Evolutionary conservation across 2,113 vertebrate species (phyloP).

Genomic region (Xenotilapia caudafasciata): DNA sequence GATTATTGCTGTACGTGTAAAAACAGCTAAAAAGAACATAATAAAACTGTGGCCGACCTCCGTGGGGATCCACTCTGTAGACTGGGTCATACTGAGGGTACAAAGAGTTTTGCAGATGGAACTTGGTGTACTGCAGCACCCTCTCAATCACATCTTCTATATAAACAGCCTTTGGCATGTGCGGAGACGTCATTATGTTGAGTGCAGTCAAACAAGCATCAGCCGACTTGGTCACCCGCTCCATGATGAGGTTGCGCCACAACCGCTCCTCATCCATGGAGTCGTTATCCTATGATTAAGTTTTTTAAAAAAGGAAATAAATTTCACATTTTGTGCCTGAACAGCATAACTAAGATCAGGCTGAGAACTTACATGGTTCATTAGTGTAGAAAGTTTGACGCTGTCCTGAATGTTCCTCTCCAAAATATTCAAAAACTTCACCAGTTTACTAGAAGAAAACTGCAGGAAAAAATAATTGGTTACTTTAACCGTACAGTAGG

Average conservation of each 20-base stretch:
- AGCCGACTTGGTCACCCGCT: slow-evolving; percentile 93
- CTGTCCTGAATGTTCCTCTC: slow-evolving; percentile 99
- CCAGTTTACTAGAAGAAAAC: slow-evolving; percentile 89
- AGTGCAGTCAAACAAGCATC: slow-evolving; percentile 94
- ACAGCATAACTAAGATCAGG: not conserved
- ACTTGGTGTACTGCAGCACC: slow-evolving; percentile 95
- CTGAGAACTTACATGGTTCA: slow-evolving; percentile 82
- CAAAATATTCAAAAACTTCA: slow-evolving; percentile 90
- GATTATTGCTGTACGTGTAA: not conserved
- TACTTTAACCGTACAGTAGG: not conserved
- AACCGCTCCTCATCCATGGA: slow-evolving; percentile 93
- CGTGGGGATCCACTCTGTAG: slow-evolving; percentile 82
- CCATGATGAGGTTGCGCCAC: slow-evolving; percentile 97
- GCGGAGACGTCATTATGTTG: slow-evolving; percentile 94
- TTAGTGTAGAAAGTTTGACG: slow-evolving; percentile 87
- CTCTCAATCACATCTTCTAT: slow-evolving; percentile 97
- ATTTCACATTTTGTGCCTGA: not conserved
- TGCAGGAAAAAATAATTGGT: slow-evolving; percentile 49
- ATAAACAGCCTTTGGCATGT: slow-evolving; percentile 96
- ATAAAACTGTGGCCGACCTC: slow-evolving; percentile 73
- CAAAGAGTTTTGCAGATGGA: slow-evolving; percentile 92
- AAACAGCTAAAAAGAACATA: not conserved
- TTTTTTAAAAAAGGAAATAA: not conserved
- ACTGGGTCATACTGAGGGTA: slow-evolving; percentile 97
- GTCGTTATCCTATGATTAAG: slow-evolving; percentile 79